phyloP scores from a whole-genome alignment of 2,797 vertebrate species.

The Esox lucius region DNA sequence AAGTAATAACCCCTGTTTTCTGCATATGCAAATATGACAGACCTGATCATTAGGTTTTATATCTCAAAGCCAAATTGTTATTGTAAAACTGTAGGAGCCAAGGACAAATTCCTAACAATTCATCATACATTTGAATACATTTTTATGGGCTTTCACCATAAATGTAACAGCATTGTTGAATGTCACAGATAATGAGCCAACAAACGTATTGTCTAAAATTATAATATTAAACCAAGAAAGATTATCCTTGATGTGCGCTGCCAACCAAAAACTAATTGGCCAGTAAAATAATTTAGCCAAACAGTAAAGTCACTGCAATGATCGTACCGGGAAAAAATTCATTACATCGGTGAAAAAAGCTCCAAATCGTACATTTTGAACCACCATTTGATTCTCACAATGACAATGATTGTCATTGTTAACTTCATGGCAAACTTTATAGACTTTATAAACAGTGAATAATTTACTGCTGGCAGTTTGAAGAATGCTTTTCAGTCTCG shows the following conservation, averaged over 20 bases:
- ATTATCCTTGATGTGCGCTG: not conserved
- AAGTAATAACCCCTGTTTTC: conserved; percentile 71
- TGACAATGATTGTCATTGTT: not conserved
- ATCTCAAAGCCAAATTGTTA: conserved; percentile 78
- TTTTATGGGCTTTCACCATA: conserved; percentile 68
- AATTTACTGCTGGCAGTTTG: not conserved
- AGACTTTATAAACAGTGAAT: not conserved
- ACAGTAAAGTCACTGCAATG: not conserved
- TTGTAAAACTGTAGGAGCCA: conserved; percentile 74
- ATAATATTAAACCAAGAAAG: conserved; percentile 47
- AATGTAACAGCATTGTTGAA: conserved; percentile 60
- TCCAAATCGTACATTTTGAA: not conserved
- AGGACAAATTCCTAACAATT: conserved; percentile 66
- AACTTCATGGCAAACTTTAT: not conserved
- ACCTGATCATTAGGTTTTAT: conserved; percentile 81
- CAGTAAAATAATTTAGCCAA: not conserved
- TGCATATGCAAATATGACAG: conserved; percentile 81
- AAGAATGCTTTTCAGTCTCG: no score
- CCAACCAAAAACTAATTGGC: conserved; percentile 1
- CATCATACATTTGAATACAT: conserved; percentile 59
- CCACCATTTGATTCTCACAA: not conserved
- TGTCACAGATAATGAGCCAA: conserved; percentile 68
- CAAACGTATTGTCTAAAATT: conserved; percentile 69
- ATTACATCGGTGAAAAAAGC: not conserved
- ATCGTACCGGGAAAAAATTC: not conserved